Conservation (phyloP, 2,113 vertebrate genomes). For the Perca schrenkii region DNA sequence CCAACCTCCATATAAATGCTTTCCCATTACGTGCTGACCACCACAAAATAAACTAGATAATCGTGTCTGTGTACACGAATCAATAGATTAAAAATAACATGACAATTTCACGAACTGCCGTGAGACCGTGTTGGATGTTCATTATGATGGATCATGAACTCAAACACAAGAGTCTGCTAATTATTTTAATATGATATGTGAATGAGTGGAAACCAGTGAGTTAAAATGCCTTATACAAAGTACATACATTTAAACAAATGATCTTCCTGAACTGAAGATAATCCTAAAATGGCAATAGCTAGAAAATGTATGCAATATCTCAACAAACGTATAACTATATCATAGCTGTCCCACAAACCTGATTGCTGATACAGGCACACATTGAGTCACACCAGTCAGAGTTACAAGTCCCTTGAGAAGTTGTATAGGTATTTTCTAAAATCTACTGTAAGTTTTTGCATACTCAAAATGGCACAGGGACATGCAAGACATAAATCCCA, state of each 20-base stretch:
- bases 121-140: too few relatives aligned
- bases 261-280: background rate
- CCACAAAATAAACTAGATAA: too few relatives aligned
- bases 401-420: background rate
- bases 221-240: background rate
- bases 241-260: background rate
- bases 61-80: too few relatives aligned
- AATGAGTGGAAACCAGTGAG: background rate
- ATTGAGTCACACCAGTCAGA: background rate
- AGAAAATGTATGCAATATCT: background rate
- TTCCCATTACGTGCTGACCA: too few relatives aligned
- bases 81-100: too few relatives aligned
- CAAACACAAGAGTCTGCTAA: background rate
- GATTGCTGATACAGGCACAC: background rate
- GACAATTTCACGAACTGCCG: too few relatives aligned
- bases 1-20: too few relatives aligned
- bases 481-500: constrained; percentile 29
- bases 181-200: background rate
- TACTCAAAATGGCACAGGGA: constrained; percentile 22
- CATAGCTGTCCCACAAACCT: background rate
- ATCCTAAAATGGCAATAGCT: background rate
- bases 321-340: background rate
- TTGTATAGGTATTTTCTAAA: constrained; percentile 27
- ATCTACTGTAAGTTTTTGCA: constrained; percentile 44
- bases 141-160: background rate